These are phyloP conservation scores for Pontoporia blainvillei DNA, from an alignment of 2,113 vertebrate species.

Conservation along the genomic window DNA sequence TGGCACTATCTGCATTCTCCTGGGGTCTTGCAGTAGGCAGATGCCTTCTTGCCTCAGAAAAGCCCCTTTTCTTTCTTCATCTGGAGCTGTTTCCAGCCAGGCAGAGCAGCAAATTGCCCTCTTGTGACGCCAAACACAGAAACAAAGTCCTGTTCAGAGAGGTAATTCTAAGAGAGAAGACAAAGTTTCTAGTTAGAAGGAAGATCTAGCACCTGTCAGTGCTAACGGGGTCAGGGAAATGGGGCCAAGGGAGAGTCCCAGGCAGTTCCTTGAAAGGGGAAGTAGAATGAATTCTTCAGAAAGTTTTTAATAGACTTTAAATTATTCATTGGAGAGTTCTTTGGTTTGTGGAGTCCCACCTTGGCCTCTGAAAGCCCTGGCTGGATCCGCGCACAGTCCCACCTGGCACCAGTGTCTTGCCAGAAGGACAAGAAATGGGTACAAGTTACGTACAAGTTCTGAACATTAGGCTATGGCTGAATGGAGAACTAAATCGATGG, in stretches of 20 bases:
- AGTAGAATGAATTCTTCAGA: background rate
- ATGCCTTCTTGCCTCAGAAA: slow-evolving; percentile 78
- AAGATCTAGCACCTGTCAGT: background rate
- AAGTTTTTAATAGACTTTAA: background rate
- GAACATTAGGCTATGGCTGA: background rate
- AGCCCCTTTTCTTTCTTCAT: slow-evolving; percentile 88
- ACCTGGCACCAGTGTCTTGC: background rate
- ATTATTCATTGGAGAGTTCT: background rate
- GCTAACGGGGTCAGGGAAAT: background rate
- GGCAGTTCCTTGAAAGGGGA: background rate
- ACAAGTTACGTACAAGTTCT: background rate
- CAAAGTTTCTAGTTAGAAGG: slow-evolving; percentile 28
- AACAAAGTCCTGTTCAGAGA: slow-evolving; percentile 87
- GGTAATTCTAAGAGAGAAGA: slow-evolving; percentile 82
- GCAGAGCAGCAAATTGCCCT: slow-evolving; percentile 81
- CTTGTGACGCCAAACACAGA: slow-evolving; percentile 83
- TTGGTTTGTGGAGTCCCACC: background rate
- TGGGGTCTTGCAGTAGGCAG: background rate
- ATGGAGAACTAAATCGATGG: background rate
- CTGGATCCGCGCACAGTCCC: background rate
- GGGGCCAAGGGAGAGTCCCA: background rate
- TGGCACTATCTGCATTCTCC: background rate
- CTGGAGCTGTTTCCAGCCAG: slow-evolving; percentile 87
- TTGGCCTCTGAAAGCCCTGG: background rate
- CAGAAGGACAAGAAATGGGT: background rate